These are phyloP conservation scores for Bubo blakistoni DNA, from an alignment of 2,113 vertebrate genomes.

Conservation along the genomic window DNA sequence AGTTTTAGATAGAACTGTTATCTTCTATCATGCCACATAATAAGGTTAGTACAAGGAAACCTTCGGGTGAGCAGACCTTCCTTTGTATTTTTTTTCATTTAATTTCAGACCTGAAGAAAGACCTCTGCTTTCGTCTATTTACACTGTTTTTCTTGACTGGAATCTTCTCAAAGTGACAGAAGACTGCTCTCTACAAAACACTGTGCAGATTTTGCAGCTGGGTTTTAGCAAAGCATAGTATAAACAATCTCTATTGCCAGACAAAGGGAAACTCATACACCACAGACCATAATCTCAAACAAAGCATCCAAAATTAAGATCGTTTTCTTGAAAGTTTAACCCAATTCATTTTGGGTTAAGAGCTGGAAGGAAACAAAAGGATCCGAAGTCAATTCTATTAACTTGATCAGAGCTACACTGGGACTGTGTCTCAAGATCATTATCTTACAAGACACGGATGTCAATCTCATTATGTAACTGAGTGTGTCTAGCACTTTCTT, in stretches of 20 bases:
- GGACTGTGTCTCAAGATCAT: slow-evolving; percentile 23
- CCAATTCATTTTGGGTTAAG: background rate
- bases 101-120: background rate
- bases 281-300: background rate
- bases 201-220: background rate
- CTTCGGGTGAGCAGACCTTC: background rate
- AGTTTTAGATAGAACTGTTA: background rate
- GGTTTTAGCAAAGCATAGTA: background rate
- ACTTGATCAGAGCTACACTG: background rate
- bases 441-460: slow-evolving; percentile 40
- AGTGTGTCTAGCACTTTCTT: slow-evolving; percentile 17
- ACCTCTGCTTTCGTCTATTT: background rate
- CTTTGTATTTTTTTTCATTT: background rate
- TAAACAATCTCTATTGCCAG: background rate
- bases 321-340: background rate
- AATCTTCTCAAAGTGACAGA: background rate
- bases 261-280: background rate
- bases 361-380: background rate
- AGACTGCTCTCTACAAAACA: background rate
- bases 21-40: background rate
- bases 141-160: background rate
- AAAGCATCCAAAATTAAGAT: background rate
- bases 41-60: background rate
- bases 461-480: slow-evolving; percentile 39
- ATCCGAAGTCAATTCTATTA: slow-evolving; percentile 22